Percentiles rank a stretch among this genome's conserved stretches.
These are phyloP conservation scores for Argya squamiceps DNA, from an alignment of 2,797 vertebrate genomes.

Conservation along the genomic window DNA sequence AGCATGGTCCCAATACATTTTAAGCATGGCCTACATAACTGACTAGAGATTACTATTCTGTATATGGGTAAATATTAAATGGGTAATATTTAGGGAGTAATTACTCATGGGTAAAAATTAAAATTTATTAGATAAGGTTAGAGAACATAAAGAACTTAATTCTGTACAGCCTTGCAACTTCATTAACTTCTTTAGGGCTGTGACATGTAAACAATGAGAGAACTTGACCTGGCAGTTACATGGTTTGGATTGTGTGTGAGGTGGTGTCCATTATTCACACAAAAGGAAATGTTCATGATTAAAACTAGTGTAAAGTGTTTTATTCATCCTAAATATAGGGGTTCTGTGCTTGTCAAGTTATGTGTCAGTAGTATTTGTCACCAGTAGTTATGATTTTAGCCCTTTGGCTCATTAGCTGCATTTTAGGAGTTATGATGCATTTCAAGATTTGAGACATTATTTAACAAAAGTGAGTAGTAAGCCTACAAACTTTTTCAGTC, in stretches of 20 bases:
- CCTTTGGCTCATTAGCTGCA: not conserved
- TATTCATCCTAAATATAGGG: not conserved
- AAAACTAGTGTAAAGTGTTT: not conserved
- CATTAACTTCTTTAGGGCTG: not conserved
- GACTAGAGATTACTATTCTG: not conserved
- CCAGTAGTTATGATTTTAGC: not conserved
- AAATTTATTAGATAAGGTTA: not conserved
- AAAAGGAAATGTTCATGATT: not conserved
- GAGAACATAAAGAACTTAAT: not conserved
- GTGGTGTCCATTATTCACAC: not conserved
- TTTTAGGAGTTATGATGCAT: not conserved
- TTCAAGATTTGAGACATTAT: not conserved
- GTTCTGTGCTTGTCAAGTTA: not conserved
- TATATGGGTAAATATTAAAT: not conserved
- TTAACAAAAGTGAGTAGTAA: not conserved
- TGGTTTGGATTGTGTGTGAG: not conserved
- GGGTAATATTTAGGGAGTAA: not conserved
- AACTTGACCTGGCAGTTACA: not conserved
- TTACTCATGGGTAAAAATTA: not conserved
- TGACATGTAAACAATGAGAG: not conserved
- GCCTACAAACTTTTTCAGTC: not conserved
- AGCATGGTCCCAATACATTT: not conserved
- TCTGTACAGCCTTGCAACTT: not conserved
- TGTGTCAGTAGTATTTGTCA: not conserved
- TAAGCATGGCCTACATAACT: not conserved